Evolutionary conservation across 2,797 vertebrate genomes (phyloP).

Genomic region (Spinus olivaceus): DNA sequence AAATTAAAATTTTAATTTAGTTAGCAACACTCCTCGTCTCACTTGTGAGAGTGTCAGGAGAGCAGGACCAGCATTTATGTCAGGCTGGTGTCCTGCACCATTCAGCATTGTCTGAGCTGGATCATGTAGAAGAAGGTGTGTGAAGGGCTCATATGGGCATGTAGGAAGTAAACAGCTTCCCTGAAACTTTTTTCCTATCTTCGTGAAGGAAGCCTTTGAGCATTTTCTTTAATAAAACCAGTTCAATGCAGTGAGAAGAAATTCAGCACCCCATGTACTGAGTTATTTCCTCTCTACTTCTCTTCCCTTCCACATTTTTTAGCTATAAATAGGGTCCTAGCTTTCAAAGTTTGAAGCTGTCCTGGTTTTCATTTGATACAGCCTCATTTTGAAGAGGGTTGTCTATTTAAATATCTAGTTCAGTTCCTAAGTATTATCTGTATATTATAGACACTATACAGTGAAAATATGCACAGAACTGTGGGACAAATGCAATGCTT

Average conservation of each 20-base stretch:
- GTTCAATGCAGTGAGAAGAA: background rate
- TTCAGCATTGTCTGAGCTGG: background rate
- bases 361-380: background rate
- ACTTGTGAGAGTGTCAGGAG: background rate
- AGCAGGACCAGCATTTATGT: background rate
- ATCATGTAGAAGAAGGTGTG: accelerated
- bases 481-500: background rate
- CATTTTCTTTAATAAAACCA: background rate
- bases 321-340: background rate
- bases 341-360: background rate
- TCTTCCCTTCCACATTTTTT: background rate
- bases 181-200: background rate
- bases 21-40: background rate
- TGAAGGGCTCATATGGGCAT: background rate
- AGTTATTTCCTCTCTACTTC: background rate
- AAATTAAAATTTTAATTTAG: background rate
- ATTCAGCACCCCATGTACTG: background rate
- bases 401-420: constrained; percentile 28
- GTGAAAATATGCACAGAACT: background rate
- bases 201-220: background rate
- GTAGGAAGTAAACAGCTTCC: background rate
- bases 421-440: background rate
- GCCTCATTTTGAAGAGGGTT: background rate
- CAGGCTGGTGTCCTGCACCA: background rate
- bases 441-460: background rate